Evolutionary conservation across 2,113 vertebrate species (phyloP).

Genomic region (Cinclus cinclus): DNA sequence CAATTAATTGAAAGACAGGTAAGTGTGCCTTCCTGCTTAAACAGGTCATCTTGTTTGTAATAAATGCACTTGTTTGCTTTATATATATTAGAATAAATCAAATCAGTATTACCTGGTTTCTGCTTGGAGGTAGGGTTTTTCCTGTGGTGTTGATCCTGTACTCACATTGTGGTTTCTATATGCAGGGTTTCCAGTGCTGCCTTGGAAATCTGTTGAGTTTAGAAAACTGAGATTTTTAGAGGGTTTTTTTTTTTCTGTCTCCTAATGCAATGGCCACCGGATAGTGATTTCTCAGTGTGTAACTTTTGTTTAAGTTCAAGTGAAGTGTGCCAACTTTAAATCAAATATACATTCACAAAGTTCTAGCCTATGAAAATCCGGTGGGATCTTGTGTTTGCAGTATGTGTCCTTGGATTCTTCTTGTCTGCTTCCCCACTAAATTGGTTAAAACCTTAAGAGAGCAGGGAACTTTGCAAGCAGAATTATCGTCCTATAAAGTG

Average conservation of each 20-base stretch:
- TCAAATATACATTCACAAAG: background rate
- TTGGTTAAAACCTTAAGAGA: background rate
- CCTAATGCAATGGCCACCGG: background rate
- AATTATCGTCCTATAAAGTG: rapidly evolving
- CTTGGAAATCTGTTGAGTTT: background rate
- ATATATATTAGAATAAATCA: background rate
- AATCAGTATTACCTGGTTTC: background rate
- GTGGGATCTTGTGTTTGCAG: background rate
- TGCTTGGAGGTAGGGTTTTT: background rate
- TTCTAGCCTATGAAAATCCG: background rate
- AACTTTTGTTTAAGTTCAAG: background rate
- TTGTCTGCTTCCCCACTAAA: background rate
- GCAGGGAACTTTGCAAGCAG: background rate
- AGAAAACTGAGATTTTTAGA: background rate
- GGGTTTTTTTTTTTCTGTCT: background rate
- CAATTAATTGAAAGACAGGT: background rate
- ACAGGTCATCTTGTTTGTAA: background rate
- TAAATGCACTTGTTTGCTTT: slow-evolving; percentile 8
- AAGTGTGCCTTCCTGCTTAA: background rate
- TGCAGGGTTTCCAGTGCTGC: background rate
- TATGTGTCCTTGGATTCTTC: background rate
- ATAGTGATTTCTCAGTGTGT: background rate
- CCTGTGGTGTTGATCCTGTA: background rate
- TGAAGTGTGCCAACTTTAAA: background rate
- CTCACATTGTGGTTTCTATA: rapidly evolving